Percentiles rank a stretch among this genome's conserved stretches.
Evolutionary conservation across 2,113 vertebrate species (phyloP).

Genomic region (Crocuta crocuta): DNA sequence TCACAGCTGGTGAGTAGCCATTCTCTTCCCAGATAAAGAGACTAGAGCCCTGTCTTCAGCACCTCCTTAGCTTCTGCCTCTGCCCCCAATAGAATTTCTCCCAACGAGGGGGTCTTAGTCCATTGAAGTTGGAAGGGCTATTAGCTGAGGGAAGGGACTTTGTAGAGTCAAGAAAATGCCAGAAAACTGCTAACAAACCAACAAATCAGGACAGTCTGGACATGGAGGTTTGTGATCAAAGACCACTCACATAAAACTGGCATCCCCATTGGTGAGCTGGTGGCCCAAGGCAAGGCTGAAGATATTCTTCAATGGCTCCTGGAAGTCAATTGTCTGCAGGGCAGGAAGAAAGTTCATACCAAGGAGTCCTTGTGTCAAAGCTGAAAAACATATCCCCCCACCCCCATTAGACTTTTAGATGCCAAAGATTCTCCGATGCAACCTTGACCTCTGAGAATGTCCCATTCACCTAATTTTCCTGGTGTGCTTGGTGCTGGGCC

Average conservation of each 20-base stretch:
- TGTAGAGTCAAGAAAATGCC: not conserved
- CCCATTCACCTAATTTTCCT: not conserved
- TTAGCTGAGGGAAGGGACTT: not conserved
- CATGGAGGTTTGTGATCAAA: not conserved
- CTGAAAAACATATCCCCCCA: not conserved
- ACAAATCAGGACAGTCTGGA: not conserved
- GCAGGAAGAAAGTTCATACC: fast-evolving
- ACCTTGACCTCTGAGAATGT: not conserved
- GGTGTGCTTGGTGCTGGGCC: not conserved
- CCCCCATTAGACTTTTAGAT: not conserved
- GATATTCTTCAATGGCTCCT: not conserved
- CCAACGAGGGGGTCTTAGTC: not conserved
- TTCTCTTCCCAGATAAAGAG: not conserved
- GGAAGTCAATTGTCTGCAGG: not conserved
- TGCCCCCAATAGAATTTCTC: not conserved
- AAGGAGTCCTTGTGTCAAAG: not conserved
- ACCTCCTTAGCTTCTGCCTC: not conserved
- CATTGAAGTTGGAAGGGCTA: not conserved
- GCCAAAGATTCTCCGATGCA: not conserved
- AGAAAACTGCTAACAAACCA: not conserved
- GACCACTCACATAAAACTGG: not conserved
- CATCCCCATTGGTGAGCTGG: fast-evolving
- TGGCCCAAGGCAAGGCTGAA: fast-evolving
- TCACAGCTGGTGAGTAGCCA: too few relatives aligned
- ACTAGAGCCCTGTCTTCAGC: not conserved